phyloP scores from a whole-genome alignment of 2,888 invertebrate genomes.

The Agonum fuliginosum region DNA sequence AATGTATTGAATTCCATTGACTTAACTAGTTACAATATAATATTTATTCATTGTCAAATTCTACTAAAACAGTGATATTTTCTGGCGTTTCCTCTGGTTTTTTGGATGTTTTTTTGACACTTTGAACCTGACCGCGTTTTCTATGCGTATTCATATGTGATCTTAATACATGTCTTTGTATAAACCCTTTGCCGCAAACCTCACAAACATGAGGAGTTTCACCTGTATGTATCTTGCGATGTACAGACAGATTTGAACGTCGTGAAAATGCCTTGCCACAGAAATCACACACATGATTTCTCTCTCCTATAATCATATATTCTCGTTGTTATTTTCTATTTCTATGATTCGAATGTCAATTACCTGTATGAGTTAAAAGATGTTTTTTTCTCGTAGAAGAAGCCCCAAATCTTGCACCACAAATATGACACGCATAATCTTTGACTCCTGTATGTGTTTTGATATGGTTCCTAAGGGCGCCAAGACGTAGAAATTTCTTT shows the following conservation, averaged over 20 bases:
- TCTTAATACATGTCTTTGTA: constrained; percentile 74
- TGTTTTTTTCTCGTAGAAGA: constrained; percentile 70
- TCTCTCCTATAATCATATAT: constrained; percentile 61
- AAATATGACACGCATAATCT: constrained; percentile 69
- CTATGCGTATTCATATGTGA: constrained; percentile 74
- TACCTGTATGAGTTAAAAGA: constrained; percentile 67
- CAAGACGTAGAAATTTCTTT: constrained; percentile 64
- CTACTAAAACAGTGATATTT: constrained; percentile 20
- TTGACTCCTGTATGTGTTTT: constrained; percentile 69
- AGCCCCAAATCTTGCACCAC: constrained; percentile 70
- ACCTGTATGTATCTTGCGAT: constrained; percentile 75
- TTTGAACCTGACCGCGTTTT: constrained; percentile 10
- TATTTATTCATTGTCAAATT: not conserved
- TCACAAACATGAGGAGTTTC: constrained; percentile 75
- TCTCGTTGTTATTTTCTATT: not conserved
- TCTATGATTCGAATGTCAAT: not conserved
- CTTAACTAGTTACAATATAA: constrained; percentile 8
- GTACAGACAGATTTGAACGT: constrained; percentile 74
- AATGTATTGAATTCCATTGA: too few species aligned
- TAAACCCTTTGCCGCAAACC: constrained; percentile 76
- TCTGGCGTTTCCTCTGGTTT: not conserved
- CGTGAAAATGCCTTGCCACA: constrained; percentile 76
- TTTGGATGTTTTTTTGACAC: not conserved
- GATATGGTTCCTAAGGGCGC: constrained; percentile 68
- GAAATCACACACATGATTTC: constrained; percentile 70